Base-by-base conservation (phyloP, 2,888 invertebrate genomes). In the Dryobotodes eremita region DNA sequence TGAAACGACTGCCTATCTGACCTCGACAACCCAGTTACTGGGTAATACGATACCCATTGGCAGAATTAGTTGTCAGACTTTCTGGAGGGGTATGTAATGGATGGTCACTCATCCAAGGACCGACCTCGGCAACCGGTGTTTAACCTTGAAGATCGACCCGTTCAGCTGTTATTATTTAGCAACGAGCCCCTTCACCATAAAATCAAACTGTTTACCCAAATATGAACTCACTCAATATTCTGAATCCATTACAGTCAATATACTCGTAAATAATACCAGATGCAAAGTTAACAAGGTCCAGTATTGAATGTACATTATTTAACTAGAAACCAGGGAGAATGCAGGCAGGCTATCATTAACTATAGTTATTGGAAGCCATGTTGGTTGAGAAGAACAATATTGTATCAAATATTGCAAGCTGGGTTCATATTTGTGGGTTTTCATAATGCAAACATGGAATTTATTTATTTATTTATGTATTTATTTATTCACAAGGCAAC, bases 161-260 rank as follows among this genome's bases (percentile, higher is more conserved):
- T 20, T 31, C 10, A 1, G 5, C 6, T n/a, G n/a, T 57, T 57
- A 57, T n/a, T 6, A 57, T 57, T 57, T 2, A n/a, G 7, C 26
- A 5, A 15, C 2, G 6, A 15, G 2, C 59, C 15, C 0, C 13
- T 48, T 6, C 15, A 26, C 10, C n/a, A 26, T 23, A 36, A 15
- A 6, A 31, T 20, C 31, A 78, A 55, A 55, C n/a, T 68, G n/a
- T n/a, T 26, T 11, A 42, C 4, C 26, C 15, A 79, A 79, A 64
- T 64, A 69, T 42, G 8, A 7, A 77, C 46, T 50, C 20, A 11
- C 13, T 70, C 50, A 55, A 84, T 36, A 70, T 65, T n/a, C 11
- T 70, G 64, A 69, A 65, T 79, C 36, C n/a, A 79, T 84, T 80
- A 69, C 57, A 59, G 36, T 65, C 85, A 65, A 79, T 70, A 42